Evolutionary conservation across 2,797 vertebrate genomes (phyloP), one percentile per base, ranked within the genome.

Genomic region (Propithecus deckenii): DNA sequence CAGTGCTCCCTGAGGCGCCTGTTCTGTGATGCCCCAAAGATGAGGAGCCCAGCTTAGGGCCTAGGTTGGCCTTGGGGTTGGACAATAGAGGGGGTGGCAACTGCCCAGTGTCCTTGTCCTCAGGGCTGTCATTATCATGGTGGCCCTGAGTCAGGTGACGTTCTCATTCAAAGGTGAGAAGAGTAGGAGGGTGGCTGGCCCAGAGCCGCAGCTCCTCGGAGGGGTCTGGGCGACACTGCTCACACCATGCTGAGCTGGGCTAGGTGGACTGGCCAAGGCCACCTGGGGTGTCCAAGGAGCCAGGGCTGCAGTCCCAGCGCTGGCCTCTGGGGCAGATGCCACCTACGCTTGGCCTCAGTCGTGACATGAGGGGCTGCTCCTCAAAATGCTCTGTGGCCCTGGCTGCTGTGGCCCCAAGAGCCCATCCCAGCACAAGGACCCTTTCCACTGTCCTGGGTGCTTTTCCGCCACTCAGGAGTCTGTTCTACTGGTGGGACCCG

Each of bases 1-100:
- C 23, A 15, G 12, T n/a, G 13, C 25, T 5, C 91, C 86, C 3
- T 0, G 28, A 41, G 17, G 10, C 13, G 38, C 12, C 55, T 2
- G 5, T 20, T 35, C 0, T 1, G 17, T 30, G 30, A 20, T 1
- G 0, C 25, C 13, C 3, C 0, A 11, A 35, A 46, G 32, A 30
- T 35, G 7, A 46, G 61, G 30, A 65, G 38, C 28, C 38, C 71
- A 17, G 8, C 23, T 13, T 25, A 25, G 38, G 4, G 41, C 71
- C 43, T 10, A 8, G 4, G 41, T 46, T 46, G 71, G 71, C 43
- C 71, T 74, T 15, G 0, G 13, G 7, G 71, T 46, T 74, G 41
- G 25, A 41, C 25, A 15, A 30, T 46, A 43, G 41, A 46, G 71
- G 41, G 46, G 7, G 71, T 74, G 25, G 71, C 4, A 2, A 15